phyloP scores from a whole-genome alignment of 2,797 vertebrate genomes.

The Neopelma chrysocephalum region DNA sequence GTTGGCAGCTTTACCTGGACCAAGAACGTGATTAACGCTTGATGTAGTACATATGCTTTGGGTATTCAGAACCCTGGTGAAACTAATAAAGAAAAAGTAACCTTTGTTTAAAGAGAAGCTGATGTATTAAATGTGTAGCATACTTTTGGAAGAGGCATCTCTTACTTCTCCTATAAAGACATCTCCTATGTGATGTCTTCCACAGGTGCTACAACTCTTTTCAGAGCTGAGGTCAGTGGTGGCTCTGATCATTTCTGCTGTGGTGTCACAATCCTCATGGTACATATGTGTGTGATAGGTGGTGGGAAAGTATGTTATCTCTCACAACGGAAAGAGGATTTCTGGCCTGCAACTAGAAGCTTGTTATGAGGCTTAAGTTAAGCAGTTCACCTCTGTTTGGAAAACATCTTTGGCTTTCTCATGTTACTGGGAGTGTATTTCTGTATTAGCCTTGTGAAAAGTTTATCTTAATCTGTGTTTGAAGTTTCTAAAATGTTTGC shows the following conservation, averaged over 20 bases:
- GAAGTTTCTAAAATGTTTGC: slow-evolving; percentile 29
- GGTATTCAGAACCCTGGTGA: not conserved
- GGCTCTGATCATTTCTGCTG: not conserved
- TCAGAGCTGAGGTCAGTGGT: not conserved
- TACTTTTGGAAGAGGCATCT: not conserved
- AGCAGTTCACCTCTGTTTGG: not conserved
- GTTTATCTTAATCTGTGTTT: slow-evolving; percentile 32
- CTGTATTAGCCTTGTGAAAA: slow-evolving; percentile 7
- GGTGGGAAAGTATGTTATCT: not conserved
- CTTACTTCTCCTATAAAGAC: not conserved
- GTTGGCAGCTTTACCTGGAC: not conserved
- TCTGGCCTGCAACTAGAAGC: not conserved
- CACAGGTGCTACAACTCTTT: not conserved
- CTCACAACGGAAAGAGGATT: not conserved
- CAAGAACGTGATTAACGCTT: not conserved
- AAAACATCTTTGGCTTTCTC: slow-evolving; percentile 30
- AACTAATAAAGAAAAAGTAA: not conserved
- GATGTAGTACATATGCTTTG: not conserved
- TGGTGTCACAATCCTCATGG: rapidly evolving
- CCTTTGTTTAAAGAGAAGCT: not conserved
- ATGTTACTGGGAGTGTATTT: slow-evolving; percentile 5
- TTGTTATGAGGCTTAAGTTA: not conserved
- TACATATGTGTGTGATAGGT: not conserved
- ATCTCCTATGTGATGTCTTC: not conserved
- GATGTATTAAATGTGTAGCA: not conserved